Evolutionary conservation across 2,797 vertebrate genomes (phyloP).

Genomic region (Neosilurus hyrtlii): DNA sequence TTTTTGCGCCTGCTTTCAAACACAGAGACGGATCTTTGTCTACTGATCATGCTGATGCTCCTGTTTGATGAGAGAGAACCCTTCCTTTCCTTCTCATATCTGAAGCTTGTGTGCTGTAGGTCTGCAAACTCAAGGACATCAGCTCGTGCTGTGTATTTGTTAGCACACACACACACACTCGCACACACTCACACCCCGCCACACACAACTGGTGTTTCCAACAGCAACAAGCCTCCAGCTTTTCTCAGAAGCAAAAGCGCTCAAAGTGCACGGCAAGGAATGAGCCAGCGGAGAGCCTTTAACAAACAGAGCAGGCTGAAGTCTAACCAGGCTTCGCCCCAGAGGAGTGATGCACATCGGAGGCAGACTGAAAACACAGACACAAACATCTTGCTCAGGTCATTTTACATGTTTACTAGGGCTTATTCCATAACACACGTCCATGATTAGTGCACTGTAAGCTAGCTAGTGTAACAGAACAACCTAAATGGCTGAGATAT

Average conservation of each 20-base stretch:
- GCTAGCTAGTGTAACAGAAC: neutral
- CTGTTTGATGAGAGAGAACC: slow-evolving; percentile 9
- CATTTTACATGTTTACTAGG: neutral
- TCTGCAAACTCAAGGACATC: slow-evolving; percentile 31
- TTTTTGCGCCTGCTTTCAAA: slow-evolving; percentile 9
- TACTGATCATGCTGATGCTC: slow-evolving; percentile 1
- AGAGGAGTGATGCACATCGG: slow-evolving; percentile 21
- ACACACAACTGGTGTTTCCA: slow-evolving; percentile 35
- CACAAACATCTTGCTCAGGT: slow-evolving; percentile 7
- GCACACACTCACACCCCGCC: neutral
- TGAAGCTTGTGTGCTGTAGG: slow-evolving; percentile 9
- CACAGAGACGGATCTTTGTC: slow-evolving; percentile 32
- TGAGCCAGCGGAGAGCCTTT: slow-evolving; percentile 16
- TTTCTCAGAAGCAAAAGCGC: slow-evolving; percentile 28
- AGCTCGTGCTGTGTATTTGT: slow-evolving; percentile 31
- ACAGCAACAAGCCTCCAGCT: slow-evolving; percentile 33
- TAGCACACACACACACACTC: neutral
- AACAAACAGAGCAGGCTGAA: slow-evolving; percentile 37
- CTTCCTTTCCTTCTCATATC: neutral
- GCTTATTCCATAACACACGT: neutral
- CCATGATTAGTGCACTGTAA: slow-evolving; percentile 2
- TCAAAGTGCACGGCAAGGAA: slow-evolving; percentile 13
- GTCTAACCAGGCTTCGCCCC: slow-evolving; percentile 26
- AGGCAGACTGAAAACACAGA: neutral
- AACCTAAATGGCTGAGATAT: neutral